Base-by-base conservation (phyloP, 30 jellyfish, hydroid and myxozoan genomes). In the Aurelia sp. region DNA sequence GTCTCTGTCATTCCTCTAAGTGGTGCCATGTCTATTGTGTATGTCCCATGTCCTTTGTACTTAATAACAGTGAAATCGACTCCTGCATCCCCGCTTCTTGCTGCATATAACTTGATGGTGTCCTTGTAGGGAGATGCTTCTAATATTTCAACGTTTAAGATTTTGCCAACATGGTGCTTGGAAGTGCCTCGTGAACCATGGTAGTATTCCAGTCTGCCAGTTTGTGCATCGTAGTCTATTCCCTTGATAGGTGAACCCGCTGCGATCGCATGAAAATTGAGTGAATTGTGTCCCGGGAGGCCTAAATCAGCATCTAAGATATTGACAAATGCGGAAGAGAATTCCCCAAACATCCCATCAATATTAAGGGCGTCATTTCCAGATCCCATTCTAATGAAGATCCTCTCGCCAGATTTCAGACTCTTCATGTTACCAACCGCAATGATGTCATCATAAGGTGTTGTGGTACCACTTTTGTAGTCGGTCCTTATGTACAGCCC, bases 281-380 rank as follows among this genome's bases (percentile, higher is more conserved):
- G 58, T 21, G 86, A 18, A 3, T 74, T 74, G 58, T 74, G 57
- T 51, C 86, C 86, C 19, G 52, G 53, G n/a, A 16, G 52, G 22
- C 86, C 86, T 33, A 74, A 58, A 21, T 74, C 86, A 16, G 86
- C 75, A 53, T 74, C 73, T 33, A 74, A 33, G n/a, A 51, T 20
- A 74, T 47, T 30, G 8, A 11, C 20, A 17, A 17, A 30, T 51
- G 11, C 52, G 6, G 74, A 51, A 4, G 67, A 20, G 16, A 72
- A 72, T 20, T 19, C 86, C 11, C 86, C 86, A 21, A 53, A 18
- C 51, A 47, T 74, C 50, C 86, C 86, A 72, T 74, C 86, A 33
- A 74, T 74, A 53, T 78, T 78, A 3, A 78, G 22, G 10, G 80
- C 55, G 9, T 44, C 55, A 44, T 44, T 44, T 13, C 84, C 84